Conservation (phyloP, 1,140 invertebrate genomes). For the Drosophila dunni region DNA sequence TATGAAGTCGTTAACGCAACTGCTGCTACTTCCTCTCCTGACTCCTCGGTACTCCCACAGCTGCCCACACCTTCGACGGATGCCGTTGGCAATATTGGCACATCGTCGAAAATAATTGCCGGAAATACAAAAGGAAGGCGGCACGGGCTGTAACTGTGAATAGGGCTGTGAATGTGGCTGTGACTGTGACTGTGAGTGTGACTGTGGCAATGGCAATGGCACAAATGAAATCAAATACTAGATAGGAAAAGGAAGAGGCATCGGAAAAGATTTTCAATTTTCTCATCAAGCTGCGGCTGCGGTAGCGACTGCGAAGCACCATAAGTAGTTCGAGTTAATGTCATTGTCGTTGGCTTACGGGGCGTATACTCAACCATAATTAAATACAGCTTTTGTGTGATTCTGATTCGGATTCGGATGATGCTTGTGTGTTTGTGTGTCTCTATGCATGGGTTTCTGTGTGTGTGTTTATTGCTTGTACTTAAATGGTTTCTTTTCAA, state of each 20-base stretch:
- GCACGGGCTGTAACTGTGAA: constrained; percentile 3
- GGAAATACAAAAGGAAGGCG: constrained; percentile 78
- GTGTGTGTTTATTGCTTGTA: constrained; percentile 17
- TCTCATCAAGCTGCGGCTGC: constrained; percentile 36
- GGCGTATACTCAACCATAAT: constrained; percentile 74
- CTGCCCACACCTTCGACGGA: neutral
- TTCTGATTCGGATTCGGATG: constrained; percentile 17
- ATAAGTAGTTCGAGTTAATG: constrained; percentile 43
- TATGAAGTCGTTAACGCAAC: constrained; percentile 72
- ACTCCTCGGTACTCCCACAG: neutral
- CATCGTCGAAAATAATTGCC: constrained; percentile 80
- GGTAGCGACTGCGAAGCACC: constrained; percentile 53
- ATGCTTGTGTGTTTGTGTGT: neutral
- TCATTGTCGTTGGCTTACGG: constrained; percentile 44
- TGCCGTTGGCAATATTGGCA: constrained; percentile 68
- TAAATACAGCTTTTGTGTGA: constrained; percentile 64
- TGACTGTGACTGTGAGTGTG: neutral
- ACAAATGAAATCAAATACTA: constrained; percentile 64
- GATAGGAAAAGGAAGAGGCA: constrained; percentile 42
- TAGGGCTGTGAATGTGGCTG: neutral
- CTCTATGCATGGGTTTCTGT: too few species aligned
- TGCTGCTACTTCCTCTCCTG: neutral
- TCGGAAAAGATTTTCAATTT: constrained; percentile 76
- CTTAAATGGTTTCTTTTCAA: constrained; percentile 78
- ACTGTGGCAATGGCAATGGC: constrained; percentile 6